Evolutionary conservation across 2,797 vertebrate genomes (phyloP).

Genomic region (Capromys pilorides): DNA sequence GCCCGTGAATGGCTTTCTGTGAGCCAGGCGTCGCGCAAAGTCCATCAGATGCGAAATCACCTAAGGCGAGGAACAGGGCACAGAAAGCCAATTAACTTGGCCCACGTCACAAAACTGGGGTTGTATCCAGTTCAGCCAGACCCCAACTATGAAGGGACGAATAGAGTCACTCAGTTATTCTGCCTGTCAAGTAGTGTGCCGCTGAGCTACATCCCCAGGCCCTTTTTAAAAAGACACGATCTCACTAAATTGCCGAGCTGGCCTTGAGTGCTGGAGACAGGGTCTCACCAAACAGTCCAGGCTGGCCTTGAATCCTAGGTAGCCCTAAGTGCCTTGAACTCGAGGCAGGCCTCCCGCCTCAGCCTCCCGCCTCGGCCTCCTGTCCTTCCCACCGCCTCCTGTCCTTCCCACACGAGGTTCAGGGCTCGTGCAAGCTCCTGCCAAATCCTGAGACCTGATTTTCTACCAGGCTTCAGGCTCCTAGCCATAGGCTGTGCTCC

Average conservation of each 20-base stretch:
- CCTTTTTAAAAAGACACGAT: too few species aligned
- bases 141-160: not conserved
- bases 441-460: not conserved
- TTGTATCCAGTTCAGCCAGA: conserved; percentile 24
- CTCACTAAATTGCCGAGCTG: too few species aligned
- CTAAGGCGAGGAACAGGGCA: conserved; percentile 8
- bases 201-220: too few species aligned
- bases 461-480: conserved; percentile 20
- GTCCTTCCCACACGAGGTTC: not conserved
- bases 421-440: conserved; percentile 6
- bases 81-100: conserved; percentile 19
- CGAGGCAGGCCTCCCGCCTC: too few species aligned
- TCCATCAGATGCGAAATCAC: conserved; percentile 13
- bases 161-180: conserved; percentile 4
- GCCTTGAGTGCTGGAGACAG: too few species aligned
- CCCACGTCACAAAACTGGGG: conserved; percentile 1
- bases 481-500: not conserved
- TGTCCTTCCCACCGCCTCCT: not conserved
- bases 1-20: not conserved
- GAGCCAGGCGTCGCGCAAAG: not conserved
- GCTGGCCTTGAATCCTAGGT: too few species aligned
- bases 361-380: too few species aligned
- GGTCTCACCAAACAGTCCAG: too few species aligned
- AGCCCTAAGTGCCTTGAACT: too few species aligned
- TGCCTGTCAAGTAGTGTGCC: not conserved